phyloP scores from a whole-genome alignment of 1,140 invertebrate species.

The Cardiocondyla obscurior region DNA sequence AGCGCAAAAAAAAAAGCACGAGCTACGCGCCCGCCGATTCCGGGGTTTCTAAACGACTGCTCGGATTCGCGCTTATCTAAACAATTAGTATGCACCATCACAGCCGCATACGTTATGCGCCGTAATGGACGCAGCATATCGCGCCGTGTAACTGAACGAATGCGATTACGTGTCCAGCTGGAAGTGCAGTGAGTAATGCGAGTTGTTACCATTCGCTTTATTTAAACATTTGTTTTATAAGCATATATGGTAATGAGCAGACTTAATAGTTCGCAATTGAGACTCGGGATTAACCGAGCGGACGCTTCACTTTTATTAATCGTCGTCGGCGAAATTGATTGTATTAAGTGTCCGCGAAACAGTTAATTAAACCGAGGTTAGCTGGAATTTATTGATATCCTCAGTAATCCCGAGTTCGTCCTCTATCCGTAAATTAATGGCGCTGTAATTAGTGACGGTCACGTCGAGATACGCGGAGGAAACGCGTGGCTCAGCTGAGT shows the following conservation, averaged over 20 bases:
- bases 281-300: neutral
- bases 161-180: neutral
- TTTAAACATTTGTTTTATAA: neutral
- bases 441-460: neutral
- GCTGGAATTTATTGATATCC: neutral
- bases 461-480: neutral
- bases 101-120: conserved; percentile 15
- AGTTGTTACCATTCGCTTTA: neutral
- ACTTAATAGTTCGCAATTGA: neutral
- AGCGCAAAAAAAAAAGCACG: neutral
- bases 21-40: neutral
- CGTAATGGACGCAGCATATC: conserved; percentile 30
- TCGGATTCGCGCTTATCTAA: conserved; percentile 48
- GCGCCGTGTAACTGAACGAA: neutral
- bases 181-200: neutral
- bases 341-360: neutral
- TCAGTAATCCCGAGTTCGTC: neutral
- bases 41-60: conserved; percentile 25
- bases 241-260: no score
- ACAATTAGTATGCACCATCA: conserved; percentile 47
- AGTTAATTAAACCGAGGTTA: neutral
- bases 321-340: neutral
- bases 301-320: neutral
- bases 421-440: neutral
- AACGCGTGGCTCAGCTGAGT: conserved; percentile 2